A percentile compares a stretch with the other conserved stretches of the same genome.
Conservation (phyloP, 2,888 invertebrate genomes). For the Cataglyphis altisquamis region DNA sequence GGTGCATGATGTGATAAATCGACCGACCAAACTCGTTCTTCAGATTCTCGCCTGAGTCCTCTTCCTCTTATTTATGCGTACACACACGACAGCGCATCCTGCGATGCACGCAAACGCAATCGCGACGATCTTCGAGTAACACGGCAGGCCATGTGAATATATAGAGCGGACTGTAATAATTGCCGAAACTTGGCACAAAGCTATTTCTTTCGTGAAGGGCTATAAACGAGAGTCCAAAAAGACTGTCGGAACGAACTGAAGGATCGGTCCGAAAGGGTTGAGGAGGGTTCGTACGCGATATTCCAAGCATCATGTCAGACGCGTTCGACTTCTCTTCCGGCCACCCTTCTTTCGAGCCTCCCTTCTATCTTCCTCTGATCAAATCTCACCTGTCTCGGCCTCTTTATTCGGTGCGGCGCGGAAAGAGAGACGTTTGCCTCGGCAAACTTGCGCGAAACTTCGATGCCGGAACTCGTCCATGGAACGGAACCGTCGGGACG, state of each 20-base stretch:
- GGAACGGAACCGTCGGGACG: slow-evolving; percentile 76
- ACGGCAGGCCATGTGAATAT: slow-evolving; percentile 67
- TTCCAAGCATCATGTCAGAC: slow-evolving; percentile 72
- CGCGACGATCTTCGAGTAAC: slow-evolving; percentile 53
- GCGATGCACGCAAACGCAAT: slow-evolving; percentile 63
- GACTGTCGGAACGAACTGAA: slow-evolving; percentile 43
- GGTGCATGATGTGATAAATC: background rate
- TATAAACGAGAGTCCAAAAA: slow-evolving; percentile 64
- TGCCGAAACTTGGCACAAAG: slow-evolving; percentile 77
- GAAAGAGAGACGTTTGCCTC: slow-evolving; percentile 74
- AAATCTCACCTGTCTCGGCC: slow-evolving; percentile 31
- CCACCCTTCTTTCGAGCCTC: slow-evolving; percentile 49
- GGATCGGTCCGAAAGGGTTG: slow-evolving; percentile 42
- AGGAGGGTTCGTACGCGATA: slow-evolving; percentile 32
- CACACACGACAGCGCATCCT: slow-evolving; percentile 4
- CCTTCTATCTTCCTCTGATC: slow-evolving; percentile 57
- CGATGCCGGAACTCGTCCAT: slow-evolving; percentile 80
- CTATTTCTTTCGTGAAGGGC: slow-evolving; percentile 75
- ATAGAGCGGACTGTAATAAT: slow-evolving; percentile 77
- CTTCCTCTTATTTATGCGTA: background rate
- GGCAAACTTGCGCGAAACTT: slow-evolving; percentile 81
- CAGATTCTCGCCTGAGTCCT: background rate
- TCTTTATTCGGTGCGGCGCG: slow-evolving; percentile 54
- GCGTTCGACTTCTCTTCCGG: slow-evolving; percentile 68
- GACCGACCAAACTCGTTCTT: slow-evolving; percentile 10